These are phyloP conservation scores for Chaetorhynchus papuensis DNA, from an alignment of 2,113 vertebrate genomes.

Conservation along the genomic window DNA sequence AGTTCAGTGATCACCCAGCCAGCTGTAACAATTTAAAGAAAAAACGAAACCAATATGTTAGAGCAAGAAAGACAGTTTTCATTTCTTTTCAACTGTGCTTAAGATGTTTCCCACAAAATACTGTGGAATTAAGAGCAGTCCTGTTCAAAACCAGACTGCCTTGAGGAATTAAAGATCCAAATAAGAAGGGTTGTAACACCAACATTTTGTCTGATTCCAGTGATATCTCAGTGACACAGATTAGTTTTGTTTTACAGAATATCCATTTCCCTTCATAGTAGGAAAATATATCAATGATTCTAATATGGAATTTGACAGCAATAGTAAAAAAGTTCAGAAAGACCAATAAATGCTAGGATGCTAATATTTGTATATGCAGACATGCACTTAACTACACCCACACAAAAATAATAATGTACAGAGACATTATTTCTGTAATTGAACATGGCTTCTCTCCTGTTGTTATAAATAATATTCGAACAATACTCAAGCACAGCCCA, in stretches of 20 bases:
- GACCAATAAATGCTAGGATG: neutral
- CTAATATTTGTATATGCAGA: neutral
- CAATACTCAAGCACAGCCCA: neutral
- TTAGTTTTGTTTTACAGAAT: neutral
- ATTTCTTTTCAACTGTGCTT: neutral
- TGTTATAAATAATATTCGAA: neutral
- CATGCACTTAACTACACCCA: neutral
- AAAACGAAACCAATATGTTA: neutral
- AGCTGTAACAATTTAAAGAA: slow-evolving; percentile 11
- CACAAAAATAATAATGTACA: neutral
- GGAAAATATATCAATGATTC: neutral
- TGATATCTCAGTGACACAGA: neutral
- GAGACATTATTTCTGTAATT: neutral
- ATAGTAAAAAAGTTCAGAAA: neutral
- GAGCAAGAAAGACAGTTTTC: neutral
- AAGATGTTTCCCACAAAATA: slow-evolving; percentile 14
- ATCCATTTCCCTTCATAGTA: neutral
- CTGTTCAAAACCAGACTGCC: neutral
- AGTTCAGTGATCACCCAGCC: neutral
- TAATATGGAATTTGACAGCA: neutral
- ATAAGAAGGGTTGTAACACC: neutral
- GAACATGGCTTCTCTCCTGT: neutral
- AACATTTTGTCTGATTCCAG: neutral
- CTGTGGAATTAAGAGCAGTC: neutral
- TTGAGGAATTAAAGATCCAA: neutral